Evolutionary conservation across 1,140 invertebrate species (phyloP).

Genomic region (Zaprionus ornatus): DNA sequence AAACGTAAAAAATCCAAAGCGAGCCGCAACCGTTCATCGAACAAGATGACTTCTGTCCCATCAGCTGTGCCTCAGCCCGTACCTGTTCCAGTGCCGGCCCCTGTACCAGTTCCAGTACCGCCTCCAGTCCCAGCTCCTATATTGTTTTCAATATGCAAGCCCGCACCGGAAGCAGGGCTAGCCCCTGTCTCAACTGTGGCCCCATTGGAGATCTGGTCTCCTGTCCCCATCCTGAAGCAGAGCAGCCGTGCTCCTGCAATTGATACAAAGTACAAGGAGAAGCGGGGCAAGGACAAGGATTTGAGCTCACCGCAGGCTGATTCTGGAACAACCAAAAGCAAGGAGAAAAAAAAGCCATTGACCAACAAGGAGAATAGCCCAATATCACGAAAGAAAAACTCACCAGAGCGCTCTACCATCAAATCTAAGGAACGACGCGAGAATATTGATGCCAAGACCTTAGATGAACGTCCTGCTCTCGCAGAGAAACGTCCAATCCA

Average conservation of each 20-base stretch:
- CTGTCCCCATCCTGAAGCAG: background rate
- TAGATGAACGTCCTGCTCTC: background rate
- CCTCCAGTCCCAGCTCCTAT: constrained; percentile 11
- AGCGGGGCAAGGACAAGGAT: background rate
- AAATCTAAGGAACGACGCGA: background rate
- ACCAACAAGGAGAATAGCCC: background rate
- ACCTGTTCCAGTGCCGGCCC: background rate
- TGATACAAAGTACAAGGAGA: background rate
- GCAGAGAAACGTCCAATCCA: background rate
- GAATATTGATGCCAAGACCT: background rate
- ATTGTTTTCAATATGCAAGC: background rate
- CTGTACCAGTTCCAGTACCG: constrained; percentile 18
- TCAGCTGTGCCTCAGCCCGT: background rate
- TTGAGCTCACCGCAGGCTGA: background rate
- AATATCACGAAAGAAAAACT: background rate
- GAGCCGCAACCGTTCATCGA: background rate
- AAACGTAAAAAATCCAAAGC: background rate
- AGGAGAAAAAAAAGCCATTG: background rate
- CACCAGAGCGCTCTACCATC: background rate
- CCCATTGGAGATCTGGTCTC: constrained; percentile 1
- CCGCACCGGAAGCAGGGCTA: background rate
- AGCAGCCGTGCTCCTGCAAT: background rate
- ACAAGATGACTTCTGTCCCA: background rate
- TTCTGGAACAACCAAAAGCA: background rate
- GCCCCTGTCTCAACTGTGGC: too few species aligned